Conservation (phyloP, 2,888 invertebrate species). For the Gastracanthus pulcherrimus region DNA sequence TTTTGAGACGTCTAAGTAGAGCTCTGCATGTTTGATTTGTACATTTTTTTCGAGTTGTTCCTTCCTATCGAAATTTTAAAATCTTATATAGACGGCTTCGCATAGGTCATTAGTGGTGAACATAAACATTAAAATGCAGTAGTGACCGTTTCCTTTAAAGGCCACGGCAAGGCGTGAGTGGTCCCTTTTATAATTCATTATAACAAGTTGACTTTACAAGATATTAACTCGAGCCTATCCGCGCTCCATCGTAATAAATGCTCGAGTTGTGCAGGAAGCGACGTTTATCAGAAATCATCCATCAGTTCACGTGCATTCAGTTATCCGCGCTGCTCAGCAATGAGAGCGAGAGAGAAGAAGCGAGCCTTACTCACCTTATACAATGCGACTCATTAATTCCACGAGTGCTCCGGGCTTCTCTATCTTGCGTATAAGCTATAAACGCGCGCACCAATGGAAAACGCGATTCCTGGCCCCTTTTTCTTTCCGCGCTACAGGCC, state of each 20-base stretch:
- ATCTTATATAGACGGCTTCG: too few species aligned
- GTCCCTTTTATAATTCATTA: conserved; percentile 55
- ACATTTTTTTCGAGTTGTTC: too few species aligned
- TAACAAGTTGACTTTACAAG: conserved; percentile 51
- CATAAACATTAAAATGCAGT: background rate
- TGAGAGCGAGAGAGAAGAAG: background rate
- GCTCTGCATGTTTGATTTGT: too few species aligned
- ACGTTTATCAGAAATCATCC: conserved; percentile 60
- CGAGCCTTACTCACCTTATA: conserved; percentile 44
- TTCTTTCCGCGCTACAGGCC: conserved; percentile 20
- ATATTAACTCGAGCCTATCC: conserved; percentile 47
- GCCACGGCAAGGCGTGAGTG: conserved; percentile 28
- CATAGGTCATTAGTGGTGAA: too few species aligned
- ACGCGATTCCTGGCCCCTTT: conserved; percentile 38
- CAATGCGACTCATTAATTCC: conserved; percentile 60
- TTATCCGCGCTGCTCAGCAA: conserved; percentile 50
- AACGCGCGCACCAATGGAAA: conserved; percentile 44
- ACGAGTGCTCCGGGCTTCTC: conserved; percentile 35
- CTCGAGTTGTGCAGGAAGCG: conserved; percentile 56
- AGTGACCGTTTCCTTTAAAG: conserved; percentile 16
- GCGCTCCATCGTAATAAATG: conserved; percentile 50
- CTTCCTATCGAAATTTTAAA: too few species aligned
- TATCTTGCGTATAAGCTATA: background rate
- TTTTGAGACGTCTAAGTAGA: too few species aligned
- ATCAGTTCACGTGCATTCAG: conserved; percentile 58